A percentile compares a stretch with the other conserved stretches of the same genome.
Conservation (phyloP, 1,140 invertebrate species). For the Drosophila repletoides region DNA sequence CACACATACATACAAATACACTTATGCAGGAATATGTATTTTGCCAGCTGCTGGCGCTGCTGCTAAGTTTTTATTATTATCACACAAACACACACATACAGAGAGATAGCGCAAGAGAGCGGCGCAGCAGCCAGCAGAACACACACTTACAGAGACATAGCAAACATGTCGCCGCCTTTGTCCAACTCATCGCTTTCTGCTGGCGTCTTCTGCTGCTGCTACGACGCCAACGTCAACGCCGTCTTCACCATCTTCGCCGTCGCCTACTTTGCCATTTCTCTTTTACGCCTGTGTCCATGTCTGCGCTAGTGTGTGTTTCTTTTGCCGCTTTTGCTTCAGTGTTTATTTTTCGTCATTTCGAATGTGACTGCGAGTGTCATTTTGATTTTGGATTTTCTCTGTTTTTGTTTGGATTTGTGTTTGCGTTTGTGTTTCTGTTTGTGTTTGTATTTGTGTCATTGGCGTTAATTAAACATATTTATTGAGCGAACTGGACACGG, state of each 20-base stretch:
- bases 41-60: constrained; percentile 39
- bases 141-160: constrained; percentile 17
- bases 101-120: constrained; percentile 15
- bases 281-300: constrained; percentile 33
- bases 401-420: constrained; percentile 8
- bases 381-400: constrained; percentile 15
- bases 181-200: constrained; percentile 34
- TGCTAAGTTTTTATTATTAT: constrained; percentile 75
- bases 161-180: constrained; percentile 64
- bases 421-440: constrained; percentile 18
- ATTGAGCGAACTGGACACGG: constrained; percentile 37
- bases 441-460: constrained; percentile 50
- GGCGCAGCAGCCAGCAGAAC: constrained; percentile 29
- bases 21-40: constrained; percentile 50
- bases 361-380: constrained; percentile 38
- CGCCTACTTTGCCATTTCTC: constrained; percentile 61
- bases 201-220: constrained; percentile 20
- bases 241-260: constrained; percentile 24
- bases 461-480: constrained; percentile 79
- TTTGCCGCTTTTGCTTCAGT: constrained; percentile 29
- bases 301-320: constrained; percentile 2
- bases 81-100: constrained; percentile 19
- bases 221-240: constrained; percentile 40
- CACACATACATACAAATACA: constrained; percentile 42
- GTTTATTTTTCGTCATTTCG: constrained; percentile 45